Base-by-base conservation (phyloP, 1,140 invertebrate genomes). In the Atta texana region DNA sequence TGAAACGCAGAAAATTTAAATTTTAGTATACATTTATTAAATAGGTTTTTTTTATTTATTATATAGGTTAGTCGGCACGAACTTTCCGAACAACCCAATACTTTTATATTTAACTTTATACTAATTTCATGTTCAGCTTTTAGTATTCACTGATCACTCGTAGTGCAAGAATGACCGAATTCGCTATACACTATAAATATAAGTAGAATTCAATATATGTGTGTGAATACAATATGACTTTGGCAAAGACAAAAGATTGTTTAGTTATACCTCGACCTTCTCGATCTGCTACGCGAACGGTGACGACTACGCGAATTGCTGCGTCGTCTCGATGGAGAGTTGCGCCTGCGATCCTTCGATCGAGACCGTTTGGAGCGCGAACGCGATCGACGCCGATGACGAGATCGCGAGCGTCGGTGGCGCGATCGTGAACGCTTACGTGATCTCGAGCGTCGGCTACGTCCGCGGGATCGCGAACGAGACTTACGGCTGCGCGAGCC, bases 391-490 rank as follows among this genome's bases (percentile, higher is more conserved):
- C 93, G 93, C 44, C 94, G 92, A 68, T 94, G 93, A 10, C 93
- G 93, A 0, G 96, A 96, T 63, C 95, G 94, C 0, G 95, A 96
- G 51, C 96, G 93, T 76, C 95, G 95, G 72, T 97, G 97, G 8
- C 97, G 96, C 0, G 97, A 97, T 10, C 96, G 93, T 1, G 96
- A 96, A 14, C 96, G 94, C 68, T 95, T 95, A 1, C 96, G 91
- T 0, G 96, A 96, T 72, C 95, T 92, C 1, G 96, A 96, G 7
- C 95, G 92, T 69, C 95, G 94, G 55, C 95, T 94, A 18, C 96
- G 95, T 21, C 95, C 92, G 49, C 96, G 93, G 12, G 97, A 97
- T 53, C 97, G 95, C 0, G 97, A 97, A 71, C 97, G 94, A 3
- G 96, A 96, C 76, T 96, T 96, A 28, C 96, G 93, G 39, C 96